Conservation (phyloP, 35 echinoderm and acorn worm genomes). For the Apostichopus japonicus region DNA sequence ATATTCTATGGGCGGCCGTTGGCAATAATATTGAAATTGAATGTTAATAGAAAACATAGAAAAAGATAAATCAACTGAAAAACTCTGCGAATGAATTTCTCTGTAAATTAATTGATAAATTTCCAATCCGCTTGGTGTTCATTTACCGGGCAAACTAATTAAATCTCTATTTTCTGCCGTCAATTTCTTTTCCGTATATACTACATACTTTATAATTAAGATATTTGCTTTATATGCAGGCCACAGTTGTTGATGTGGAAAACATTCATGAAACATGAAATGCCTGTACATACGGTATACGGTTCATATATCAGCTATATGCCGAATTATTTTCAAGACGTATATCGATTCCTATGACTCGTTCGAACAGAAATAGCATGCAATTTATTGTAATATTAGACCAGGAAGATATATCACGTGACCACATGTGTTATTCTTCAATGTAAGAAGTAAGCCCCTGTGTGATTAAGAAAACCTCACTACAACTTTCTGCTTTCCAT, state of each 20-base stretch:
- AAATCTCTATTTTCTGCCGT: not conserved
- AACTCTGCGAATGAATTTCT: not conserved
- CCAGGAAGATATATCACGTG: not conserved
- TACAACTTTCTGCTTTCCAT: too few relatives aligned
- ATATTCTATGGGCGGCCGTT: not conserved
- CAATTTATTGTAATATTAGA: not conserved
- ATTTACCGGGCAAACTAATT: not conserved
- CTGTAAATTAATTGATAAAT: constrained; percentile 6
- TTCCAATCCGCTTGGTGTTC: not conserved
- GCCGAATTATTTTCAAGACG: too few relatives aligned
- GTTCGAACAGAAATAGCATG: not conserved
- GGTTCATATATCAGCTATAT: too few relatives aligned
- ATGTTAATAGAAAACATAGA: not conserved
- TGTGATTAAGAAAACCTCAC: too few relatives aligned
- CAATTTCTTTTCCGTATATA: not conserved
- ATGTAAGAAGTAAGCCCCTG: too few relatives aligned
- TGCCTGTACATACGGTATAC: not conserved
- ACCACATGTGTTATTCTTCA: not conserved
- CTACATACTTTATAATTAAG: not conserved
- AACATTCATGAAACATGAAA: not conserved
- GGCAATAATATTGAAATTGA: not conserved
- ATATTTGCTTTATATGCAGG: not conserved
- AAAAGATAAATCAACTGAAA: not conserved
- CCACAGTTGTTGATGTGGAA: not conserved
- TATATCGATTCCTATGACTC: not conserved